These are phyloP conservation scores for Balaeniceps rex DNA, from an alignment of 2,113 vertebrate genomes.

Conservation along the genomic window DNA sequence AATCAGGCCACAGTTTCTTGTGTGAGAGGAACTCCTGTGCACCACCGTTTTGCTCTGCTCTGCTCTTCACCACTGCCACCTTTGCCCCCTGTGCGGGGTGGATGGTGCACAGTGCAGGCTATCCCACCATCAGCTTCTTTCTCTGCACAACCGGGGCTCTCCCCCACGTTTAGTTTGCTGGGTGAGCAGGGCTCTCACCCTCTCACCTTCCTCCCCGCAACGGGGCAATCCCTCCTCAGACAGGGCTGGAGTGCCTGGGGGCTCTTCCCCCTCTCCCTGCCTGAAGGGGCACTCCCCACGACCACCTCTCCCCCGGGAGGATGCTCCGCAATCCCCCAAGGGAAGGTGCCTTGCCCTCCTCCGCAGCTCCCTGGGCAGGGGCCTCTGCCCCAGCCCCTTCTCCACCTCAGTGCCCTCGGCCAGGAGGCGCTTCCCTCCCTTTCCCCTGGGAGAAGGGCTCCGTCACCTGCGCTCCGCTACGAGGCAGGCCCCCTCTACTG, in stretches of 20 bases:
- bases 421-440: neutral
- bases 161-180: neutral
- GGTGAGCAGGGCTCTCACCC: neutral
- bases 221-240: neutral
- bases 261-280: neutral
- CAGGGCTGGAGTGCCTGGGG: neutral
- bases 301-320: neutral
- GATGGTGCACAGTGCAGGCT: rapidly evolving
- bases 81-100: neutral
- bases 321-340: neutral
- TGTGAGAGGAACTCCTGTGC: neutral
- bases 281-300: neutral
- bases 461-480: neutral
- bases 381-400: neutral
- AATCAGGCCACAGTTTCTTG: neutral
- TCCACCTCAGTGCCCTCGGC: neutral
- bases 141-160: neutral
- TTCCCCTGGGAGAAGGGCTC: neutral
- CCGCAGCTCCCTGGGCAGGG: neutral
- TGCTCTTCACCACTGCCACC: neutral
- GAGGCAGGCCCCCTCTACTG: neutral
- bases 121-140: neutral
- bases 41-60: neutral
- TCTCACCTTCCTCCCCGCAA: neutral
- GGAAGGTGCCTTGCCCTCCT: neutral